These are phyloP conservation scores for Dendrolimus pini DNA, from an alignment of 2,888 invertebrate species.

Conservation along the genomic window DNA sequence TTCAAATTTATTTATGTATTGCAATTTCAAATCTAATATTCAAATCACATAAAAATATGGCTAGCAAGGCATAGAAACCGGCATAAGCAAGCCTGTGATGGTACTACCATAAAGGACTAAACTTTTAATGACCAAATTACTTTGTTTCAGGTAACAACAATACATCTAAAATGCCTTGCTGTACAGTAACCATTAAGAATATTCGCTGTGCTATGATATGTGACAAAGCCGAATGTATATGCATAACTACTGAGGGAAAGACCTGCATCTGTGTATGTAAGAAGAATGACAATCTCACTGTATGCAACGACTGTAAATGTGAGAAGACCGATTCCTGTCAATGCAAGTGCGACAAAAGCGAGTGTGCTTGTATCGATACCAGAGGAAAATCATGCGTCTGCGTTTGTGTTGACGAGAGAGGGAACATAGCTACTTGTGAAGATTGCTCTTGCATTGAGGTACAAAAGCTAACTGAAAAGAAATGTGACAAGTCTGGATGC, in stretches of 20 bases:
- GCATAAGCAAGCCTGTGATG: too few relatives aligned
- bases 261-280: slow-evolving; percentile 26
- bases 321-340: slow-evolving; percentile 11
- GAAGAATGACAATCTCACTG: slow-evolving; percentile 17
- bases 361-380: slow-evolving; percentile 35
- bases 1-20: too few relatives aligned
- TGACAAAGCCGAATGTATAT: slow-evolving; percentile 25
- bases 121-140: too few relatives aligned
- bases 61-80: too few relatives aligned
- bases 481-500: slow-evolving; percentile 29
- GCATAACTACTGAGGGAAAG: slow-evolving; percentile 22
- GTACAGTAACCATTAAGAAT: slow-evolving; percentile 23
- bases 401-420: slow-evolving; percentile 22
- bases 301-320: slow-evolving; percentile 27
- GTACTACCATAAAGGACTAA: too few relatives aligned
- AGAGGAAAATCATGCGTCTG: slow-evolving; percentile 23
- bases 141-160: neutral
- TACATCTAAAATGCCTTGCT: slow-evolving; percentile 36
- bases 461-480: neutral
- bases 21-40: too few relatives aligned
- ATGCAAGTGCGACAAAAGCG: slow-evolving; percentile 7
- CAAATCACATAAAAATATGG: too few relatives aligned
- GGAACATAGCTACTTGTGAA: slow-evolving; percentile 10
- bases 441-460: slow-evolving; percentile 1
- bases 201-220: slow-evolving; percentile 20